Base-by-base conservation (phyloP, 2,113 vertebrate species). In the Poeciliopsis turrubarensis region DNA sequence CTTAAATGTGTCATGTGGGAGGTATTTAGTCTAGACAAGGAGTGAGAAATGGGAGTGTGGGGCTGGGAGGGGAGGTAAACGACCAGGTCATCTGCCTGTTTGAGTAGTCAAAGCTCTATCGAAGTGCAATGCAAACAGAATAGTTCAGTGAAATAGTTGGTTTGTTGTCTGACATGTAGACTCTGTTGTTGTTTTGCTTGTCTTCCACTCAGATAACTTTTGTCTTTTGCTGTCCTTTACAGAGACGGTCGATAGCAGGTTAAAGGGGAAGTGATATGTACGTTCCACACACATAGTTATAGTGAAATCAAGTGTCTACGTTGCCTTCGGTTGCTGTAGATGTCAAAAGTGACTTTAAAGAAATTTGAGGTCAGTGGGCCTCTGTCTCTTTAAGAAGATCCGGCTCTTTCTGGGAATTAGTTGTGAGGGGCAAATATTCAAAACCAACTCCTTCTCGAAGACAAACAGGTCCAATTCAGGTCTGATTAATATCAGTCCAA, bases 1-100 rank as follows among this genome's bases (percentile, higher is more conserved):
- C 81, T 87, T 85, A 86, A 89, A 91, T 83, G 78, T 89, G 91
- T 94, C 89, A 90, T 89, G 87, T 86, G 85, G 80, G 90, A 89
- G 85, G 81, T 86, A 87, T 91, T 89, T 75, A n/a, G 87, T 93
- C 89, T 87, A 86, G 89, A 90, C 70, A 15, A 60, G 47, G 44
- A 72, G 25, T 73, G 62, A 73, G 17, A 72, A 67, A 39, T 66
- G 51, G 65, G 26, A 57, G 64, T 15, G 25, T n/a, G 51, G 17
- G 72, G 68, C 32, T 47, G 51, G 63, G 30, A n/a, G 51, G 65
- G 14, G 4, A 69, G 67, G 68, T 25, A 25, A 67, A 62, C 22
- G n/a, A n/a, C 29, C 29, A 51, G 64, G 47, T 39, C 72, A 54
- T 70, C 65, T 61, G 77, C 73, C 69, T 60, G 76, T 68, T 86